Base-by-base conservation (phyloP, 2,113 vertebrate species). In the Aramus guarauna region DNA sequence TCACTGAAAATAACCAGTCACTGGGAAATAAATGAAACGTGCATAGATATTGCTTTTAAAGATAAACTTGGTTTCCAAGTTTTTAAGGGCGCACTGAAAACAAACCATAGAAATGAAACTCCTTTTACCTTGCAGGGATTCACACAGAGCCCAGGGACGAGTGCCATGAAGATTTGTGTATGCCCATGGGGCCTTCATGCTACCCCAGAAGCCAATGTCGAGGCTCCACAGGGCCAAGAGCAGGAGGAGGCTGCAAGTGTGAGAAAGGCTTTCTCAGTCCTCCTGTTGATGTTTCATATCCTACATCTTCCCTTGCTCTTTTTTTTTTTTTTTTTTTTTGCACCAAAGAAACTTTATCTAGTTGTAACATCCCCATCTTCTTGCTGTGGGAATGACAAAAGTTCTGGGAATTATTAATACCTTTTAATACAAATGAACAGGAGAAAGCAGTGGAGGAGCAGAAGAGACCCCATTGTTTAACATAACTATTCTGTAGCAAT, bases 11-110 rank as follows among this genome's bases (percentile, higher is more conserved):
- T 89, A 95, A 85, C 58, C 64, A 94, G 91, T 85, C 58, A 53
- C 73, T 75, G 60, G 79, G 69, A 96, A 94, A 96, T 91, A 95
- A 94, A 96, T 89, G 72, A 93, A 92, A 96, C 84, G 83, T 95
- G 56, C 83, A 92, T 78, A 91, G 88, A 78, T 93, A 93, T 16
- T 81, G 47, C 43, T 86, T 95, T 90, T 89, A 94, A 86, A 93
- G 76, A 84, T 74, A 92, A 94, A 91, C 68, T 81, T 78, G 10
- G 41, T 84, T 91, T 30, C 68, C 66, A 67, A 68, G 32, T 73
- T 90, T 96, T 95, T 85, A 91, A 94, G 64, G 47, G 60, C 2
- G 2, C 9, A 8, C 39, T 72, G 73, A 72, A 91, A 86, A 74
- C 56, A 94, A 92, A 48, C 9, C 59, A 52, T 36, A 0, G 2